Base-by-base conservation (phyloP, 2,888 invertebrate species). In the Synanthedon formicaeformis region DNA sequence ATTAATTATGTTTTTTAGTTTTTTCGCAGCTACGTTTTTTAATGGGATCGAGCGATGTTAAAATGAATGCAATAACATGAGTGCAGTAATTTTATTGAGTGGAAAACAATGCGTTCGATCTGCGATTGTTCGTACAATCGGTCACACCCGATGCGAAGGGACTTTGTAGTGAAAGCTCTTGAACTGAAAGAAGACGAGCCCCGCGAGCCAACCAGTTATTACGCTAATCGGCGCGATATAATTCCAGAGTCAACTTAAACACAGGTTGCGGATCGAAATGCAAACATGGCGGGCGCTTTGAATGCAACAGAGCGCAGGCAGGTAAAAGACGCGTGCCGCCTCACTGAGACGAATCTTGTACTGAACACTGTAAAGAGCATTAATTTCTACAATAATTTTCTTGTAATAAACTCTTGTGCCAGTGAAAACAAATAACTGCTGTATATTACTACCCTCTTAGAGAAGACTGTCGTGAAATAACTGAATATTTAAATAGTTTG, bases 221-320 rank as follows among this genome's bases (percentile, higher is more conserved):
- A 88, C 85, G 79, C 87, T 88, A 88, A 88, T 88, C 86, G 86
- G 78, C 73, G 76, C 81, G 83, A 87, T 87, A 88, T 88, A 86
- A 88, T 88, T 87, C 85, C 81, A 76, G 73, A 85, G 84, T 86
- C 82, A 85, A 85, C 83, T 83, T 88, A 87, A 88, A 87, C 87
- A 88, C 88, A 85, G 87, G 87, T 86, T 79, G 83, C 80, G 75
- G 80, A 82, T 81, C 83, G 87, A 83, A 88, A 88, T 80, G 85
- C 87, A 88, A 88, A 88, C 88, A 88, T 86, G 86, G 83, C 86
- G 84, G 82, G 71, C 74, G 78, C 85, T 88, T 88, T 87, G 85
- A 79, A 72, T 58, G 60, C 65, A 67, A 74, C 69, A 34, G 34
- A 34, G 34, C 34, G 34, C 34, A 72, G 78, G 78, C 23, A 77